Percentiles rank a stretch among this genome's conserved stretches.
Conservation (phyloP, 2,797 vertebrate genomes). For the Phylloscopus collybita region DNA sequence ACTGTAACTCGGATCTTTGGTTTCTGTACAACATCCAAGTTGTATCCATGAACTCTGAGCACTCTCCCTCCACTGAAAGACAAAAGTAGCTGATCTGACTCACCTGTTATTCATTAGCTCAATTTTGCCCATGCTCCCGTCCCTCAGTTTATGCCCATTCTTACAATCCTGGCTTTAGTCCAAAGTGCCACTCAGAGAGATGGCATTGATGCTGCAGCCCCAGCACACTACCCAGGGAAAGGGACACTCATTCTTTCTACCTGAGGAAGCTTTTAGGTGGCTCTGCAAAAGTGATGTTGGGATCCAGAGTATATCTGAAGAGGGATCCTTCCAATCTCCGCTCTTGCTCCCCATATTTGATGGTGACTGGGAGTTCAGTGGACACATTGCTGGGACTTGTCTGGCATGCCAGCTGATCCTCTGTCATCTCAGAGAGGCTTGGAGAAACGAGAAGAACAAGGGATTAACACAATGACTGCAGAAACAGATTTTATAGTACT, state of each 20-base stretch:
- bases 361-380: constrained; percentile 79
- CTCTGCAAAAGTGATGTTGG: constrained; percentile 87
- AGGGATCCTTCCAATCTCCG: constrained; percentile 78
- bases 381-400: constrained; percentile 85
- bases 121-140: not conserved
- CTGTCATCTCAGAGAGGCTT: constrained; percentile 83
- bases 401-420: constrained; percentile 84
- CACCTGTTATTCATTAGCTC: not conserved
- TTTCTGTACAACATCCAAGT: constrained; percentile 92
- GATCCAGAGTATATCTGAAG: constrained; percentile 89
- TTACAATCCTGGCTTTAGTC: not conserved
- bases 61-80: constrained; percentile 89
- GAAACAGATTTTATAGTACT: not conserved
- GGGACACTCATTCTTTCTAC: constrained; percentile 64
- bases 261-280: constrained; percentile 92
- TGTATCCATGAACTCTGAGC: constrained; percentile 86
- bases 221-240: not conserved
- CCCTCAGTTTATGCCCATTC: not conserved
- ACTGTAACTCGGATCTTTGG: constrained; percentile 89
- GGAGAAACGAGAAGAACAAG: not conserved
- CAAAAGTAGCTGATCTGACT: not conserved
- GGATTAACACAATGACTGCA: not conserved
- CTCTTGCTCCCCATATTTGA: constrained; percentile 85
- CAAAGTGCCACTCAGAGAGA: not conserved
- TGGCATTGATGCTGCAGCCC: not conserved